Percentiles rank a stretch among this genome's conserved stretches.
phyloP scores from a whole-genome alignment of 1,140 invertebrate species.

The Trichogramma pretiosum region DNA sequence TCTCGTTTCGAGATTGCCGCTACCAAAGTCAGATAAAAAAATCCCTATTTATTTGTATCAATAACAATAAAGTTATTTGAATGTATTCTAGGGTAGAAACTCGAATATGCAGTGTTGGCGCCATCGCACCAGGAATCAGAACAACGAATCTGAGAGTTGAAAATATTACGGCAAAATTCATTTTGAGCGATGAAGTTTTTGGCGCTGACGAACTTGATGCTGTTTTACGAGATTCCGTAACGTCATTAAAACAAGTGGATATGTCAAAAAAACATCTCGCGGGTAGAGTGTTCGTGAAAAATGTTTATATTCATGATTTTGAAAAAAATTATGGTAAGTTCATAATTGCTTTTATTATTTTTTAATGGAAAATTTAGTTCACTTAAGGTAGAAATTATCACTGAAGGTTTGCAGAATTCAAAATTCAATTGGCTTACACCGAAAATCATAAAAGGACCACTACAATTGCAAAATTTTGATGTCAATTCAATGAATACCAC shows the following conservation, averaged over 20 bases:
- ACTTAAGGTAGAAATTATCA: neutral
- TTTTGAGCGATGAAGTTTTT: slow-evolving; percentile 17
- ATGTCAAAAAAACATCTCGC: slow-evolving; percentile 16
- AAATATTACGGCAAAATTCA: slow-evolving; percentile 15
- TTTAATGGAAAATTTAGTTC: too few species aligned
- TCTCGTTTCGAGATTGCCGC: slow-evolving; percentile 17
- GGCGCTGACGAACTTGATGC: slow-evolving; percentile 20
- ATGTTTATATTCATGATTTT: slow-evolving; percentile 13
- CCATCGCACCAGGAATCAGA: slow-evolving; percentile 21
- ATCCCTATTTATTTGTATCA: neutral
- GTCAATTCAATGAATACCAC: slow-evolving; percentile 13
- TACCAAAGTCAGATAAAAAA: slow-evolving; percentile 17
- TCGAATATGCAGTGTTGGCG: slow-evolving; percentile 15
- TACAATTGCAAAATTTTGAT: slow-evolving; percentile 17
- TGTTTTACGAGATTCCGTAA: slow-evolving; percentile 9
- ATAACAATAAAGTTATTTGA: too few species aligned
- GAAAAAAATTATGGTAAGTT: neutral
- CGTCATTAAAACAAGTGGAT: slow-evolving; percentile 12
- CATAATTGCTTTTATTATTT: neutral
- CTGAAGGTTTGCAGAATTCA: slow-evolving; percentile 17
- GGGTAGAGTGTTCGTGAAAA: slow-evolving; percentile 11
- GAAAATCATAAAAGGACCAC: slow-evolving; percentile 15
- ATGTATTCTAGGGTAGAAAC: slow-evolving; percentile 14
- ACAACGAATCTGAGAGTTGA: slow-evolving; percentile 18
- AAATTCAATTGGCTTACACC: slow-evolving; percentile 16